phyloP scores from a whole-genome alignment of 2,797 vertebrate genomes.

The Psittacula derbiana region DNA sequence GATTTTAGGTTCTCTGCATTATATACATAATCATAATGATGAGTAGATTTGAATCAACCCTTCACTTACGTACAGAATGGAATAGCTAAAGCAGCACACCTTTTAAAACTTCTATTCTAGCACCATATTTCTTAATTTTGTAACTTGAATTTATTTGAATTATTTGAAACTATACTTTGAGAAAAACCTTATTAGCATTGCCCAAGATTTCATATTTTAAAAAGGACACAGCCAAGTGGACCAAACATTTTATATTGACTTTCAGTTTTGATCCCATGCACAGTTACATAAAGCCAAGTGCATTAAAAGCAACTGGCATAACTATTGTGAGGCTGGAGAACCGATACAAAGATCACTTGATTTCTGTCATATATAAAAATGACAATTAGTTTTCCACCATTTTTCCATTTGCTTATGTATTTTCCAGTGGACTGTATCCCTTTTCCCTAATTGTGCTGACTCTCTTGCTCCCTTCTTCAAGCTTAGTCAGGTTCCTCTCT shows the following conservation, averaged over 20 bases:
- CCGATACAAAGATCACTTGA: neutral
- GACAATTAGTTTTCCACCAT: neutral
- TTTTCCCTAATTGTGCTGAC: neutral
- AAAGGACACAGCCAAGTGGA: neutral
- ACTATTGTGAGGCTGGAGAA: neutral
- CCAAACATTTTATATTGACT: neutral
- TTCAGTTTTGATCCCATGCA: neutral
- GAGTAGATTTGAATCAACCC: slow-evolving; percentile 4
- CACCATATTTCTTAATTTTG: neutral
- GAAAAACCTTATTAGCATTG: neutral
- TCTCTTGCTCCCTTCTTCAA: neutral
- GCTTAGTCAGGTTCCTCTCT: neutral
- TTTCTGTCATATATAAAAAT: neutral
- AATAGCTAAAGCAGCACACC: neutral
- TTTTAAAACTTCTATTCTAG: neutral
- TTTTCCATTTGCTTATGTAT: neutral
- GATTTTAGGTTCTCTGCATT: slow-evolving; percentile 28
- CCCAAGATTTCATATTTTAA: neutral
- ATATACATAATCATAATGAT: neutral
- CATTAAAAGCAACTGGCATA: neutral
- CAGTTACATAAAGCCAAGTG: neutral
- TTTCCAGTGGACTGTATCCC: neutral
- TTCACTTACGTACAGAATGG: neutral
- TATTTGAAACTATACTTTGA: neutral
- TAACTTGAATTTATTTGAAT: neutral